Conservation (phyloP, 2,113 vertebrate genomes). For the Bos javanicus region DNA sequence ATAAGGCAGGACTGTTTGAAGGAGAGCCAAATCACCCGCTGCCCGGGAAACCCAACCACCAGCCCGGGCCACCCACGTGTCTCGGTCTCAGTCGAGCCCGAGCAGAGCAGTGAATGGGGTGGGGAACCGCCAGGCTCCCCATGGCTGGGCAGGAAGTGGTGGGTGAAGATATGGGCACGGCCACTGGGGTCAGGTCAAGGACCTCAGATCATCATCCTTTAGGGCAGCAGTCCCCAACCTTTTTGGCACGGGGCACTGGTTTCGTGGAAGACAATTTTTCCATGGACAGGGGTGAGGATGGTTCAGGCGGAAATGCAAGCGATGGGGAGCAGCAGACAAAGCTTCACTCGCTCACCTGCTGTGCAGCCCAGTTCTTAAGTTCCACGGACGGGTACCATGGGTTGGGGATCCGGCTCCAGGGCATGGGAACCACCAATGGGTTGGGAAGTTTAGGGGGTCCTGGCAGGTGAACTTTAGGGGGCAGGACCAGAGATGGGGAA, state of each 20-base stretch:
- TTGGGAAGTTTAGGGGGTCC: neutral
- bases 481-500: accelerated
- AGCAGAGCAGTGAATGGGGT: neutral
- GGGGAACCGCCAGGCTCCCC: neutral
- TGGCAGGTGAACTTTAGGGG: too few relatives aligned
- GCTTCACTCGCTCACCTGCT: neutral
- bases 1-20: neutral
- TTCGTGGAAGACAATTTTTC: neutral
- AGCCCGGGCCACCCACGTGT: neutral
- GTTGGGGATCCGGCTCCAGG: neutral
- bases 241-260: neutral
- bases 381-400: accelerated
- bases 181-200: neutral
- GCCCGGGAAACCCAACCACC: slow-evolving; percentile 6
- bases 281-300: neutral
- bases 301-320: neutral
- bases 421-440: neutral
- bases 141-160: neutral
- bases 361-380: neutral
- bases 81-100: accelerated
- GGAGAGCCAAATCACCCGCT: neutral
- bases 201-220: neutral
- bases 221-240: neutral
- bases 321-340: neutral
- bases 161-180: neutral